Conservation (phyloP, 2,113 vertebrate genomes). For the Microcebus murinus region DNA sequence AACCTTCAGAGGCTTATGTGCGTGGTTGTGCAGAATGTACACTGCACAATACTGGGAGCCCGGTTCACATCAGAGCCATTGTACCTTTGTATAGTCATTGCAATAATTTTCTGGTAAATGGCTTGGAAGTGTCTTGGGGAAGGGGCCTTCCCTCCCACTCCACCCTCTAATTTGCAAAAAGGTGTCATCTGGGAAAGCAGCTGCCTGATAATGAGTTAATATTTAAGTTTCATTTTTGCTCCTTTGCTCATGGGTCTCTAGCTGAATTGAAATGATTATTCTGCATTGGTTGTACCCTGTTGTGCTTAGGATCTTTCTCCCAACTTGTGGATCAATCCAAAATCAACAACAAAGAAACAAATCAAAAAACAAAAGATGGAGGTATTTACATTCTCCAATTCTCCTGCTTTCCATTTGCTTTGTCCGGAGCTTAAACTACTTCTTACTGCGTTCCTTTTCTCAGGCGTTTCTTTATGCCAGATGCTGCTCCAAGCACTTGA, state of each 20-base stretch:
- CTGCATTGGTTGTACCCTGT: not conserved
- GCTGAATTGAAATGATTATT: not conserved
- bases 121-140: not conserved
- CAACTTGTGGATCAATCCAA: not conserved
- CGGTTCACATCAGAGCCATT: not conserved
- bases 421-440: not conserved
- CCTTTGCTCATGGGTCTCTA: not conserved
- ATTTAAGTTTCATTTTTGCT: not conserved
- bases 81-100: not conserved
- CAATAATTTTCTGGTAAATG: not conserved
- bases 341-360: not conserved
- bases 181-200: not conserved
- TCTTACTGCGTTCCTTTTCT: not conserved
- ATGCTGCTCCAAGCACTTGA: not conserved
- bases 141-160: not conserved
- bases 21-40: not conserved
- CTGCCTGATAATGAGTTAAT: not conserved
- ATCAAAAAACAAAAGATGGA: not conserved
- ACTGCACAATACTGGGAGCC: not conserved
- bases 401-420: not conserved
- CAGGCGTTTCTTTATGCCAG: not conserved
- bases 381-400: not conserved
- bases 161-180: not conserved
- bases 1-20: not conserved
- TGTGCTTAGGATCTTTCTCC: not conserved